phyloP scores from a whole-genome alignment of 1,140 invertebrate species.

The Samia ricini region DNA sequence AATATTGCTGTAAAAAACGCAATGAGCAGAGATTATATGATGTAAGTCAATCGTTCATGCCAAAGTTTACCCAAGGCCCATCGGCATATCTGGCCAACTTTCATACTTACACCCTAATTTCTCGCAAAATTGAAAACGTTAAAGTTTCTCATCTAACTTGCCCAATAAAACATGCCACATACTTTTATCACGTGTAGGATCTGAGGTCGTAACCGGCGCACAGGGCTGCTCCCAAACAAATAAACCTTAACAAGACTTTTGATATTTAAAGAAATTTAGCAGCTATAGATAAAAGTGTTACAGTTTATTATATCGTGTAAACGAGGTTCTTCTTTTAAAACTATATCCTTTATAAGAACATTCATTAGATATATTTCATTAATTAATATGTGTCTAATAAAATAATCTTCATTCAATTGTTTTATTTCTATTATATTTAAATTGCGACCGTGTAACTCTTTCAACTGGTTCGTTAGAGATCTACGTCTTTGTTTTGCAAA shows the following conservation, averaged over 20 bases:
- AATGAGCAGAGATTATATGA: too few species aligned
- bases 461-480: too few species aligned
- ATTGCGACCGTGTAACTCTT: too few species aligned
- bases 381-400: too few species aligned
- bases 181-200: slow-evolving; percentile 8
- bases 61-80: slow-evolving; percentile 6
- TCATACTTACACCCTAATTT: slow-evolving; percentile 12
- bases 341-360: too few species aligned
- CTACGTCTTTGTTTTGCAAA: too few species aligned
- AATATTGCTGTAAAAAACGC: too few species aligned
- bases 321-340: too few species aligned
- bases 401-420: too few species aligned
- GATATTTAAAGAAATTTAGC: not conserved
- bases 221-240: not conserved
- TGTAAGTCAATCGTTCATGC: slow-evolving; percentile 1
- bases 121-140: slow-evolving; percentile 13
- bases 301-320: too few species aligned
- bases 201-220: not conserved
- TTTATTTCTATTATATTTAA: too few species aligned
- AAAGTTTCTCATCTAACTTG: slow-evolving; percentile 11
- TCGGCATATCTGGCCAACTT: slow-evolving; percentile 5
- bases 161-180: slow-evolving; percentile 12
- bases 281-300: not conserved
- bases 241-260: not conserved
- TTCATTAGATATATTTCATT: too few species aligned